Evolutionary conservation across 2,113 vertebrate species (phyloP).

Genomic region (rat (Rattus norvegicus)): DNA sequence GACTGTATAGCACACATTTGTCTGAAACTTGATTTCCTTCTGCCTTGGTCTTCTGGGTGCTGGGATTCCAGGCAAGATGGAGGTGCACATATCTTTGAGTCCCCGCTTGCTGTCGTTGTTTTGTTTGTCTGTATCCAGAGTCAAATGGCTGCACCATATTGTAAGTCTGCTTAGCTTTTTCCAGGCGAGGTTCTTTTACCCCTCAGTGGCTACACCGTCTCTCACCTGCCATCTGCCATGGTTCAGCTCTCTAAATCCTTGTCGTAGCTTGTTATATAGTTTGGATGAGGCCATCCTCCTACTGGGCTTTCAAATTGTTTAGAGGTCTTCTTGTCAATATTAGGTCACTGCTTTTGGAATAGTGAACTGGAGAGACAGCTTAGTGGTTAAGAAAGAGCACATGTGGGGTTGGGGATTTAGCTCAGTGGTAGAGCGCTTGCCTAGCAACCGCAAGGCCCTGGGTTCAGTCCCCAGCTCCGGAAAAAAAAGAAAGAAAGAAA

Average conservation of each 20-base stretch:
- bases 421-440: background rate
- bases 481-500: too few relatives aligned
- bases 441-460: too few relatives aligned
- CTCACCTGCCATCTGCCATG: background rate
- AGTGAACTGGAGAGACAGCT: background rate
- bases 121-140: background rate
- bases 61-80: background rate
- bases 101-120: background rate
- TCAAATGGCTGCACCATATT: background rate
- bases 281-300: background rate
- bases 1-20: background rate
- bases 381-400: background rate
- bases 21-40: background rate
- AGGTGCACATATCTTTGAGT: background rate
- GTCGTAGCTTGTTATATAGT: background rate
- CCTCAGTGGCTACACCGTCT: background rate
- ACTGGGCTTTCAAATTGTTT: background rate
- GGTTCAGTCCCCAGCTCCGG: too few relatives aligned
- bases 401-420: background rate
- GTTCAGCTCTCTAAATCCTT: background rate
- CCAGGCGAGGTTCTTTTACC: background rate
- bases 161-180: background rate
- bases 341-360: background rate
- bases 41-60: background rate
- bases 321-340: background rate